These are phyloP conservation scores for Campylorhamphus procurvoides DNA, from an alignment of 2,113 vertebrate species.

Conservation along the genomic window DNA sequence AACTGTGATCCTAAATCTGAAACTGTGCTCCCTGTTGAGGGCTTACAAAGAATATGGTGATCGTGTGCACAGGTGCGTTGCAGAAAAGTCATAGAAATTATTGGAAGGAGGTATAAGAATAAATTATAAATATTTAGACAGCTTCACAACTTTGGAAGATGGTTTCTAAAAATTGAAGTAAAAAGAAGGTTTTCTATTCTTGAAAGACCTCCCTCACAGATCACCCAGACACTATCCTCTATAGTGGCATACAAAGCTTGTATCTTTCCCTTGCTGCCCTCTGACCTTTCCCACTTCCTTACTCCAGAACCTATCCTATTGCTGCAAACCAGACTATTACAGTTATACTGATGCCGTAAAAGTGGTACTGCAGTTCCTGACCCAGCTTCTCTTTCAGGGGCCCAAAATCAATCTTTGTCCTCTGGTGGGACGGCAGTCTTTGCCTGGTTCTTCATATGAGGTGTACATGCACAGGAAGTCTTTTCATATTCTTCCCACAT, in stretches of 20 bases:
- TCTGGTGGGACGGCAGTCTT: neutral
- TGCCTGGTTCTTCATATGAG: neutral
- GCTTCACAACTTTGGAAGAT: neutral
- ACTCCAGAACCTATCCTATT: neutral
- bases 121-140: neutral
- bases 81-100: neutral
- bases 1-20: neutral
- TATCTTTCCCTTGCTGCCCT: neutral
- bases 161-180: neutral
- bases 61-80: neutral
- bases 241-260: neutral
- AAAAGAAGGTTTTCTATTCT: neutral
- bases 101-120: neutral
- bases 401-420: neutral
- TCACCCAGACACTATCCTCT: neutral
- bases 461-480: neutral
- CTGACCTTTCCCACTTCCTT: neutral
- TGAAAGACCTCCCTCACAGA: neutral
- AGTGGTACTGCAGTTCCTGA: neutral
- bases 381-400: neutral
- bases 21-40: neutral
- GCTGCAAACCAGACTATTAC: neutral
- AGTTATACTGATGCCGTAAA: neutral
- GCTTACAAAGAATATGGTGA: neutral
- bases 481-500: neutral